Evolutionary conservation across 2,888 invertebrate species (phyloP), one percentile per base, ranked within the genome.

Genomic region (Synanthedon myopaeformis): DNA sequence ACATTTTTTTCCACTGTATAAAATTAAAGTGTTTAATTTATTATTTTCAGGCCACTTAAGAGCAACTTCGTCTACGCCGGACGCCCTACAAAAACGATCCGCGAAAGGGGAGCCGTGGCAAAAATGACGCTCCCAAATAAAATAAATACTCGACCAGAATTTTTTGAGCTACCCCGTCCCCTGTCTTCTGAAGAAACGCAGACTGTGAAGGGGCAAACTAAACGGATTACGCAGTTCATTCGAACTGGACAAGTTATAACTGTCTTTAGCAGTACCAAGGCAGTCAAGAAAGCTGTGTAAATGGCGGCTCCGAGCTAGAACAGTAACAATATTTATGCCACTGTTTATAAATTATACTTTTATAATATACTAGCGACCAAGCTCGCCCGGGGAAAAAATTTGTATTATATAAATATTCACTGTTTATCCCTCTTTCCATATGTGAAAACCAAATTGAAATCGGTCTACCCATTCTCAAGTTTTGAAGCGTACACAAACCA

Each of bases 41-140:
- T 57, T 54, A 56, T 63, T 71, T 60, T 56, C 72, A 74, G 62
- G 69, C 70, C 70, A 72, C 74, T 74, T 63, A 57, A 69, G 56
- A 73, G 67, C 65, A 76, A 60, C 68, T 66, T 55, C 57, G 56
- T 60, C 62, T 57, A 61, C 67, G 63, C 72, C 66, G 78, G 76
- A 74, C 76, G 71, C 75, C 75, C 76, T 78, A 77, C 78, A 76
- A 78, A 76, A 79, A 74, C 76, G 75, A 74, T 75, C 70, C 67
- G 67, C 69, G 74, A 73, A 74, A 79, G 76, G 79, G 79, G 77
- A 75, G 78, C 66, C 74, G 71, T 63, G 71, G 78, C 82, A 80
- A 79, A 82, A 82, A 81, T 81, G 79, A 80, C 76, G 76, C 77
- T 78, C 66, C 61, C 72, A 74, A 81, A 81, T 81, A 81, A 81